Conservation (phyloP, 1,140 invertebrate genomes). For the Popillia japonica region DNA sequence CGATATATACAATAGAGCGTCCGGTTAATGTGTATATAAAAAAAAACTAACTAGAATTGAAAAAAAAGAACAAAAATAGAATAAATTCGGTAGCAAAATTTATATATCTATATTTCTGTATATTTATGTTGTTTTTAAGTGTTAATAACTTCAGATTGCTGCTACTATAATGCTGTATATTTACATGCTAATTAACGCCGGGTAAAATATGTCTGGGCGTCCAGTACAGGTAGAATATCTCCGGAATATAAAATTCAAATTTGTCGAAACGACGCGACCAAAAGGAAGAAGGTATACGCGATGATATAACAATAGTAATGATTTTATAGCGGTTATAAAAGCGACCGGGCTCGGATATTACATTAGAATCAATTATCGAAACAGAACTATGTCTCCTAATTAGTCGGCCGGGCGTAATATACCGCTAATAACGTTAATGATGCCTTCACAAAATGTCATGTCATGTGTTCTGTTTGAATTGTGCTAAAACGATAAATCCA, state of each 20-base stretch:
- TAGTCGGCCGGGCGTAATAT: background rate
- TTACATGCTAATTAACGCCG: background rate
- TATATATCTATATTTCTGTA: conserved; percentile 1
- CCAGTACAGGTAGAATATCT: background rate
- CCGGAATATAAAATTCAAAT: background rate
- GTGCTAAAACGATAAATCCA: conserved; percentile 2
- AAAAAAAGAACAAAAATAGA: no score
- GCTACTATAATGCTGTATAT: background rate
- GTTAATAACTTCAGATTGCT: conserved; percentile 1
- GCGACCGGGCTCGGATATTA: background rate
- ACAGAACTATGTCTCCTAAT: background rate
- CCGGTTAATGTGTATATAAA: no score
- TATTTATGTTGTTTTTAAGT: background rate
- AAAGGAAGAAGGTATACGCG: no score
- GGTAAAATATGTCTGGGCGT: background rate
- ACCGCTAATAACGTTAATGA: background rate
- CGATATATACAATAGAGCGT: no score
- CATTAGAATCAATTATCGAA: background rate
- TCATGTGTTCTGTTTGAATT: background rate
- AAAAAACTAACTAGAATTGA: background rate
- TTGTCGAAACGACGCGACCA: no score
- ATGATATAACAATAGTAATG: background rate
- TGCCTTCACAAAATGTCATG: no score
- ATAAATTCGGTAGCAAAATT: background rate
- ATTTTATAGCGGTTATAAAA: background rate